Conservation (phyloP, 2,888 invertebrate species). For the Stenichneumon culpator region DNA sequence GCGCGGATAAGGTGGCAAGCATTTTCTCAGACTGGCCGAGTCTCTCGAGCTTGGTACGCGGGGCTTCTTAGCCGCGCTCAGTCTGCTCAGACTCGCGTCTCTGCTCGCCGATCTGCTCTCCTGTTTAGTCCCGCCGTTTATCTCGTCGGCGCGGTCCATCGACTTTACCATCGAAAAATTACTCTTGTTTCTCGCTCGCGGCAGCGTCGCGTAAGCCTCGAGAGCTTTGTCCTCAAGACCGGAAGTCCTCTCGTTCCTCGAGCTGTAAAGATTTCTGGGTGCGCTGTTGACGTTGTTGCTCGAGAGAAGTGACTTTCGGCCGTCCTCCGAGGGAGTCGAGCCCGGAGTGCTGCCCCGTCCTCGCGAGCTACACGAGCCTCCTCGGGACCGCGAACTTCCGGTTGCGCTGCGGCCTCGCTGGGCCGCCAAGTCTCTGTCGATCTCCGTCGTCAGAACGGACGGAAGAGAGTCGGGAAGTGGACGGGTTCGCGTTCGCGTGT, state of each 20-base stretch:
- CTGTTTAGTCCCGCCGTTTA: conserved; percentile 66
- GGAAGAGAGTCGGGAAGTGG: conserved; percentile 81
- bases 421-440: conserved; percentile 81
- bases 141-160: conserved; percentile 85
- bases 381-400: conserved; percentile 71
- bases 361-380: conserved; percentile 68
- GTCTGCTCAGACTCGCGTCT: conserved; percentile 85
- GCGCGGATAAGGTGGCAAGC: conserved; percentile 86
- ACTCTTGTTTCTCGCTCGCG: conserved; percentile 89
- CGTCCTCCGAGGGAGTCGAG: conserved; percentile 80
- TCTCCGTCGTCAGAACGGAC: conserved; percentile 82
- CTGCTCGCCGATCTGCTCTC: conserved; percentile 84
- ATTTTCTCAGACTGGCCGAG: conserved; percentile 80
- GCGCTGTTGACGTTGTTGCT: conserved; percentile 21
- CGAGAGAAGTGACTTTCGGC: conserved; percentile 69
- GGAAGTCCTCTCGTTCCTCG: conserved; percentile 67
- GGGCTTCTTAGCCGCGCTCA: conserved; percentile 74
- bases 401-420: conserved; percentile 76
- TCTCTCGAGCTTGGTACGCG: conserved; percentile 75
- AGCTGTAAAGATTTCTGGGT: conserved; percentile 65
- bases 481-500: conserved; percentile 83
- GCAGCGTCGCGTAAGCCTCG: conserved; percentile 92
- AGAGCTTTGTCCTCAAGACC: conserved; percentile 84
- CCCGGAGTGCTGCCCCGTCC: conserved; percentile 76
- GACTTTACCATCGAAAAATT: conserved; percentile 73